Evolutionary conservation across 2,797 vertebrate genomes (phyloP).

Genomic region (Chiroxiphia lanceolata): DNA sequence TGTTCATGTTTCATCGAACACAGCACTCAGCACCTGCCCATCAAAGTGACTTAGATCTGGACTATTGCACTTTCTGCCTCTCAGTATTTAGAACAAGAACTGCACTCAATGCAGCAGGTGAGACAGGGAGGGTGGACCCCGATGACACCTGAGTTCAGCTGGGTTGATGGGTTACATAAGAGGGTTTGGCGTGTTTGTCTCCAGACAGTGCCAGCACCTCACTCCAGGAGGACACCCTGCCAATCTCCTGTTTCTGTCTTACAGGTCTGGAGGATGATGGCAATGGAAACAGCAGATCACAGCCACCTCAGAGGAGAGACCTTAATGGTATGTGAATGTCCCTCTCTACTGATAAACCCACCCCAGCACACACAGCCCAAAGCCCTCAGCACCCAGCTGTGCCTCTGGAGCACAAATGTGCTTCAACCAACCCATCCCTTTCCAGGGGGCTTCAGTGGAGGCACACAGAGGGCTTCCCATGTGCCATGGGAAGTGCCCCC

Average conservation of each 20-base stretch:
- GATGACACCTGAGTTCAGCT: background rate
- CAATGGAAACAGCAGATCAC: slow-evolving; percentile 62
- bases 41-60: background rate
- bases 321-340: slow-evolving; percentile 30
- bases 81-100: background rate
- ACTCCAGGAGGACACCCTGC: background rate
- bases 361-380: background rate
- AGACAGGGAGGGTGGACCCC: background rate
- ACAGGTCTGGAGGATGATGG: slow-evolving; percentile 44
- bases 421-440: background rate
- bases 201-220: background rate
- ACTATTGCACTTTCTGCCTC: background rate
- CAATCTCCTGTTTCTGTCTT: background rate
- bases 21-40: background rate
- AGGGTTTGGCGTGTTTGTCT: background rate
- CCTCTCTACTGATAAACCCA: background rate
- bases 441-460: background rate
- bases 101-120: background rate
- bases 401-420: fast-evolving
- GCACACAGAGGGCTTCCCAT: fast-evolving
- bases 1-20: background rate
- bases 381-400: background rate
- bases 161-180: background rate
- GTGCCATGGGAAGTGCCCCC: background rate
- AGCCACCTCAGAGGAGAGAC: slow-evolving; percentile 16